These are phyloP conservation scores for Sebastes fasciatus DNA, from an alignment of 2,113 vertebrate species.

Conservation along the genomic window DNA sequence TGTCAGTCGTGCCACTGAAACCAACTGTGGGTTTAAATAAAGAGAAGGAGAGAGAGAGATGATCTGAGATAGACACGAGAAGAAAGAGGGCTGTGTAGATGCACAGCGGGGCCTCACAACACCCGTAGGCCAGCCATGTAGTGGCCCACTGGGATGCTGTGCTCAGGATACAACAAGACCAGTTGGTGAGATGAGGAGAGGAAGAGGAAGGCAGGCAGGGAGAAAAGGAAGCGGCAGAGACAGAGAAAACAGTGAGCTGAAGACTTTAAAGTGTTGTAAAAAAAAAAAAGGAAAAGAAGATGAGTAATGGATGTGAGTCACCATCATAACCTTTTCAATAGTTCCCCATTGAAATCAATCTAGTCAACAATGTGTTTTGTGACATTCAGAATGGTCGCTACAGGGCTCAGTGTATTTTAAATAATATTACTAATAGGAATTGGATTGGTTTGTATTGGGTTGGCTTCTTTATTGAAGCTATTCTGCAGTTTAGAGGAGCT, in stretches of 20 bases:
- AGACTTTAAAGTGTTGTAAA: background rate
- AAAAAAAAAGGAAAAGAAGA: background rate
- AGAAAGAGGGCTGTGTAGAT: constrained; percentile 36
- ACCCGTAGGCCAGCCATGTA: constrained; percentile 29
- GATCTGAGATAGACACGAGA: constrained; percentile 21
- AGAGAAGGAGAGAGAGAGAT: constrained; percentile 15
- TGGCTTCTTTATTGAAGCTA: background rate
- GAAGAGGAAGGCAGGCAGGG: constrained; percentile 43
- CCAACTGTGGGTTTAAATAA: constrained; percentile 47
- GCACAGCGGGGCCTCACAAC: constrained; percentile 40
- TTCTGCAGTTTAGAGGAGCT: background rate
- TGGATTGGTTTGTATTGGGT: background rate
- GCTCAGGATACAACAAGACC: constrained; percentile 51
- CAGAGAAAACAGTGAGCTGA: constrained; percentile 13
- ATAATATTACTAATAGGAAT: background rate
- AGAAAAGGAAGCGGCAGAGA: constrained; percentile 22
- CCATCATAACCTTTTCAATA: background rate
- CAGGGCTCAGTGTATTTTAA: background rate
- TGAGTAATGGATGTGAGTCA: background rate
- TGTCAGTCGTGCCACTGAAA: constrained; percentile 55
- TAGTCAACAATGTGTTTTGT: background rate
- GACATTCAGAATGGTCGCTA: background rate
- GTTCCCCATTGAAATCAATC: background rate
- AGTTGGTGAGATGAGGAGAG: constrained; percentile 21
- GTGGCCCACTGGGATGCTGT: constrained; percentile 53